These are phyloP conservation scores for Carabus problematicus DNA, from an alignment of 2,888 invertebrate species.

Conservation along the genomic window DNA sequence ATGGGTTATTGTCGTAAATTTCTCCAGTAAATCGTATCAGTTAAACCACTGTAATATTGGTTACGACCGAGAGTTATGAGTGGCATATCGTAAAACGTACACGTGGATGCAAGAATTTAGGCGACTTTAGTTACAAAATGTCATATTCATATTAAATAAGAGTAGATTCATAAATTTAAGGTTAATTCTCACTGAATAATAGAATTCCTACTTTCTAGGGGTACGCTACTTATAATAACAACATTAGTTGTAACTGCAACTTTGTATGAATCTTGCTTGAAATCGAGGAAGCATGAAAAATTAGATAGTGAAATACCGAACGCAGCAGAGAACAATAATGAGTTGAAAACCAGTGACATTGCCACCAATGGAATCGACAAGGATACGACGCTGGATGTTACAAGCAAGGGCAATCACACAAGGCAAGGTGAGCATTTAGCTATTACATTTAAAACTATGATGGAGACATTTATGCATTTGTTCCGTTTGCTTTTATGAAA, in stretches of 20 bases:
- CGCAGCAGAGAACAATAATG: conserved; percentile 51
- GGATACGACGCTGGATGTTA: conserved; percentile 22
- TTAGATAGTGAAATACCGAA: conserved; percentile 50
- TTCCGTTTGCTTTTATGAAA: too few relatives aligned
- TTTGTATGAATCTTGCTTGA: conserved; percentile 65
- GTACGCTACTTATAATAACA: conserved; percentile 60
- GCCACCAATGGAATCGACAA: conserved; percentile 31
- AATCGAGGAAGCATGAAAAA: conserved; percentile 57
- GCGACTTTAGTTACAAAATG: too few relatives aligned
- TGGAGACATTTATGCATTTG: neutral
- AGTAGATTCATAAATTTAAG: too few relatives aligned
- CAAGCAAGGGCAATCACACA: conserved; percentile 49
- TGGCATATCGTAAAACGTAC: too few relatives aligned
- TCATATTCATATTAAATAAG: too few relatives aligned
- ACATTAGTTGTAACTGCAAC: conserved; percentile 69
- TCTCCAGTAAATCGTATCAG: too few relatives aligned
- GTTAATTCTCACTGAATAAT: too few relatives aligned
- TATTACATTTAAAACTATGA: neutral
- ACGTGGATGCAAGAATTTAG: too few relatives aligned
- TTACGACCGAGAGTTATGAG: too few relatives aligned
- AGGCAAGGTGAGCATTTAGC: conserved; percentile 55
- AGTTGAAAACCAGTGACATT: conserved; percentile 41
- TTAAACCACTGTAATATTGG: too few relatives aligned
- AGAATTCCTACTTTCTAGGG: conserved; percentile 56
- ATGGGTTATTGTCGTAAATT: too few relatives aligned